Percentiles rank a stretch among this genome's conserved stretches.
Conservation (phyloP, 2,888 invertebrate species). For the Dyspetes luteomarginatus region DNA sequence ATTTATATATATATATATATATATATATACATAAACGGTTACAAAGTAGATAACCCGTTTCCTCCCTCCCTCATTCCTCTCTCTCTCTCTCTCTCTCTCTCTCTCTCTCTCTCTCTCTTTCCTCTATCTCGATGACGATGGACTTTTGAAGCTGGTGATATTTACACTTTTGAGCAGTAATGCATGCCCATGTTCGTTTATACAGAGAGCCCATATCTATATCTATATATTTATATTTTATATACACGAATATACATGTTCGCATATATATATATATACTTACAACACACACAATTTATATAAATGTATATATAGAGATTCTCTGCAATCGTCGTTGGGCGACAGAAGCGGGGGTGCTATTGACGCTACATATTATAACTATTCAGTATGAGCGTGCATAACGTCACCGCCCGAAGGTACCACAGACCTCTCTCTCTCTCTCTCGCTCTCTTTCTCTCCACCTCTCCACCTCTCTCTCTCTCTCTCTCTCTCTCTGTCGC, state of each 20-base stretch:
- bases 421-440: no score
- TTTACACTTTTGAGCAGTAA: conserved; percentile 21
- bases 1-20: not conserved
- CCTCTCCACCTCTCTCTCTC: no score
- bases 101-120: not conserved
- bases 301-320: no score
- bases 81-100: not conserved
- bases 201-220: not conserved
- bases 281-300: no score
- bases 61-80: conserved; percentile 10
- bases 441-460: no score
- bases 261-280: not conserved
- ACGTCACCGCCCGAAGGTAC: not conserved
- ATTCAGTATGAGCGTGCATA: not conserved
- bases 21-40: not conserved
- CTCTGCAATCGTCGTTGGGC: conserved; percentile 8
- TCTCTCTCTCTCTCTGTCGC: no score
- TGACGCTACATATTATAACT: conserved; percentile 20
- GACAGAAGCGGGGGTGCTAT: conserved; percentile 6
- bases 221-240: not conserved
- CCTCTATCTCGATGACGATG: conserved; percentile 64
- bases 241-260: no score
- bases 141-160: conserved; percentile 62
- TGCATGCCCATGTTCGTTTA: not conserved
- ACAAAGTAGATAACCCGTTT: conserved; percentile 23